These are phyloP conservation scores for Sula dactylatra DNA, from an alignment of 2,113 vertebrate genomes.

Conservation along the genomic window DNA sequence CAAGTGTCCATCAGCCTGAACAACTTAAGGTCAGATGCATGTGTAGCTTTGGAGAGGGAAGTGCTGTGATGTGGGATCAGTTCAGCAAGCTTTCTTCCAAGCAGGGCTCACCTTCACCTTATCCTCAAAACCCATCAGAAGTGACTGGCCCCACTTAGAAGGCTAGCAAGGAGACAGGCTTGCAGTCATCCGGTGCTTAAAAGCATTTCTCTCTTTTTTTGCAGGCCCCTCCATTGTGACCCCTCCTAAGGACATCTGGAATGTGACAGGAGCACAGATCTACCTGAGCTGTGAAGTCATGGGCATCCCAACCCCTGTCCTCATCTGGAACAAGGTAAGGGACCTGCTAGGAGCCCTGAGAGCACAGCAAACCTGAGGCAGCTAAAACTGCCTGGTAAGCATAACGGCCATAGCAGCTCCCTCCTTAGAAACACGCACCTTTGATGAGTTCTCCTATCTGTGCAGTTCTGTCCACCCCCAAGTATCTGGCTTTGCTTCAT, in stretches of 20 bases:
- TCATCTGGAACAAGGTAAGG: slow-evolving; percentile 91
- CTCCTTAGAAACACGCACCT: not conserved
- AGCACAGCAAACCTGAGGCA: not conserved
- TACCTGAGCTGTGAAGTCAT: slow-evolving; percentile 92
- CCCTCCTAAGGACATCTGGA: slow-evolving; percentile 87
- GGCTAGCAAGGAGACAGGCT: not conserved
- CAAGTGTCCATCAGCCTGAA: fast-evolving
- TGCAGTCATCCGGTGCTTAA: not conserved
- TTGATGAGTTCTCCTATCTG: not conserved
- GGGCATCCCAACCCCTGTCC: slow-evolving; percentile 89
- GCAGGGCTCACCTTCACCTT: not conserved
- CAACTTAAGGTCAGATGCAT: not conserved
- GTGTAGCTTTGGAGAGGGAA: not conserved
- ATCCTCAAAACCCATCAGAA: not conserved
- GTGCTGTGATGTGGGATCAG: not conserved
- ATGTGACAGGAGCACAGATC: slow-evolving; percentile 88
- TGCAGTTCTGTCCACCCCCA: not conserved
- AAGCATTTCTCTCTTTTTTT: not conserved
- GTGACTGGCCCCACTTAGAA: not conserved
- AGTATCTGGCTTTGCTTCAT: not conserved
- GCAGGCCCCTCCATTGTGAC: slow-evolving; percentile 88
- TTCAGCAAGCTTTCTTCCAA: not conserved
- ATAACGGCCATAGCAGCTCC: not conserved
- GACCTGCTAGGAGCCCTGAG: not conserved
- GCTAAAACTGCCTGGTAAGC: not conserved